Evolutionary conservation across 1,140 invertebrate species (phyloP).

Genomic region (Polyergus mexicanus): DNA sequence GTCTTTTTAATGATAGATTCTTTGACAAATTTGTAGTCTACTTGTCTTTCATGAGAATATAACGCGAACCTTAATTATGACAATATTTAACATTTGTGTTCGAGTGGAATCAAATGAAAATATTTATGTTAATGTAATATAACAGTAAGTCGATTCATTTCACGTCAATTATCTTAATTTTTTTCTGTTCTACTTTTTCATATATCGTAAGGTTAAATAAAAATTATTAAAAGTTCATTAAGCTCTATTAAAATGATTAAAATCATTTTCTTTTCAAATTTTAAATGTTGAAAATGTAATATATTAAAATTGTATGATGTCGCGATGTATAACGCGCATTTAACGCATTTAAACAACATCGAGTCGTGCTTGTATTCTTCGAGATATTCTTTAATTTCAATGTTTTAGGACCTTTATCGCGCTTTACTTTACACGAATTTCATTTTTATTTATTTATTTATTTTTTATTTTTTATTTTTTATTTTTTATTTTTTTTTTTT

Average conservation of each 20-base stretch:
- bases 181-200: not conserved
- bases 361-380: not conserved
- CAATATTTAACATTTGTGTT: not conserved
- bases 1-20: constrained; percentile 50
- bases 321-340: not conserved
- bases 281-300: not conserved
- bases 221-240: no score
- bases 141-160: not conserved
- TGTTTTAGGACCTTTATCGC: not conserved
- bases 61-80: constrained; percentile 31
- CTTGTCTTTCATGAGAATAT: constrained; percentile 32
- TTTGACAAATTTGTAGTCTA: constrained; percentile 33
- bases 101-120: not conserved
- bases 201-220: not conserved
- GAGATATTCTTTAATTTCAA: not conserved
- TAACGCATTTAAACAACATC: not conserved
- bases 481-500: not conserved
- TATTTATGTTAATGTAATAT: not conserved
- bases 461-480: no score
- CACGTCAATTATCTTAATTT: no score
- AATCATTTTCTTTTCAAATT: not conserved
- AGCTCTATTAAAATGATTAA: constrained; percentile 3
- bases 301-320: not conserved
- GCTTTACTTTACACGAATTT: not conserved
- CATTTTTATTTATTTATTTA: not conserved